Conservation (phyloP, 2,113 vertebrate genomes). For the Oryzias javanicus region DNA sequence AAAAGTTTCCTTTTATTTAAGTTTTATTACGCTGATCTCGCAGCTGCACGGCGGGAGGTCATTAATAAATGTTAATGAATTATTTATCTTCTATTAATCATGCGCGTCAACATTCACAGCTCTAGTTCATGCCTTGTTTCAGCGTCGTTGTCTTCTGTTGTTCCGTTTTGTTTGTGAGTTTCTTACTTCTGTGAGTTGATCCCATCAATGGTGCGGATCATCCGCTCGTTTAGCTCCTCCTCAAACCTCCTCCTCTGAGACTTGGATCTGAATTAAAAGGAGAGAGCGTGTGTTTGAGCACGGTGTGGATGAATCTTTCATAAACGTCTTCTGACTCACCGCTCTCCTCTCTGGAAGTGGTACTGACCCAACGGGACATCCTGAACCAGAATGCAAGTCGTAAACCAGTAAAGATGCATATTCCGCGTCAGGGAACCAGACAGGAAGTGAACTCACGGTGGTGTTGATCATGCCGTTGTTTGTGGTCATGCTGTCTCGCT, state of each 20-base stretch:
- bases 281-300: neutral
- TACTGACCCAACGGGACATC: conserved; percentile 95
- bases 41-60: too few relatives aligned
- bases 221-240: conserved; percentile 94
- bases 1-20: too few relatives aligned
- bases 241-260: conserved; percentile 96
- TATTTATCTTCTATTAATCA: too few relatives aligned
- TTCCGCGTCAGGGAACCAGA: neutral
- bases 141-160: too few relatives aligned
- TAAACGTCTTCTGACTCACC: conserved; percentile 70
- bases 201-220: conserved; percentile 97
- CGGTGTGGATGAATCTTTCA: neutral
- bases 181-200: conserved; percentile 96
- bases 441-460: conserved; percentile 72
- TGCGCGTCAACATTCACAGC: too few relatives aligned
- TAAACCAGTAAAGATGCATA: neutral
- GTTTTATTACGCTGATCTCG: too few relatives aligned
- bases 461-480: conserved; percentile 98
- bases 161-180: too few relatives aligned
- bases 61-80: too few relatives aligned
- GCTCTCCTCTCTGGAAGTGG: conserved; percentile 90
- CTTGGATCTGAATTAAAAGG: conserved; percentile 82
- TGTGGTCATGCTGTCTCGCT: conserved; percentile 95
- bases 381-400: conserved; percentile 62
- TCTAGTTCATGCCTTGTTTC: too few relatives aligned